phyloP scores from a whole-genome alignment of 2,888 invertebrate species.

The Caenorhabditis panamensis region DNA sequence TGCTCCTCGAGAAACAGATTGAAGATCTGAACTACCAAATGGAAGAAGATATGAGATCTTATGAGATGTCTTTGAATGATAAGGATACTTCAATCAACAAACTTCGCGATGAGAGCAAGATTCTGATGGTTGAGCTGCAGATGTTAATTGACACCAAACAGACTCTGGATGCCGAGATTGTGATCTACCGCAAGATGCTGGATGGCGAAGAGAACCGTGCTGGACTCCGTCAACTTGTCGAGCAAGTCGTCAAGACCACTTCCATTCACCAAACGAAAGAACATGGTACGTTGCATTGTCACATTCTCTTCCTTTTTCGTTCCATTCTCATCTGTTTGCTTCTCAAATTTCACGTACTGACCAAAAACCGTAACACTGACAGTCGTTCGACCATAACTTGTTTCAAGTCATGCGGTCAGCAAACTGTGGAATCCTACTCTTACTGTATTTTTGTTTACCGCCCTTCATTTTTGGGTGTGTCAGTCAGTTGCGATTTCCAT shows the following conservation, averaged over 20 bases:
- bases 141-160: conserved; percentile 83
- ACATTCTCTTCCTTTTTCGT: background rate
- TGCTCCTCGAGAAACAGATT: conserved; percentile 83
- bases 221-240: conserved; percentile 81
- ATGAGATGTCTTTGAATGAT: conserved; percentile 82
- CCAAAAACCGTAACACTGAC: conserved; percentile 12
- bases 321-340: background rate
- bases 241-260: conserved; percentile 80
- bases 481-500: conserved; percentile 30
- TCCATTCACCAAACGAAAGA: conserved; percentile 77
- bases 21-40: conserved; percentile 83
- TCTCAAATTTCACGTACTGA: conserved; percentile 8
- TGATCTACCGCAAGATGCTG: conserved; percentile 84
- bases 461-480: conserved; percentile 53
- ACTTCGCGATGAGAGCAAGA: conserved; percentile 81
- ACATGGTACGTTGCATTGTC: conserved; percentile 64
- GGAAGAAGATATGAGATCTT: conserved; percentile 81
- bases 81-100: conserved; percentile 81
- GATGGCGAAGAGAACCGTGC: conserved; percentile 84
- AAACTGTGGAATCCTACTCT: conserved; percentile 27
- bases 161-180: conserved; percentile 84
- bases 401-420: conserved; percentile 46
- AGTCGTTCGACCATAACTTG: conserved; percentile 28
- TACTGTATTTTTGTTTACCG: conserved; percentile 48
- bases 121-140: conserved; percentile 82